phyloP scores from a whole-genome alignment of 2,888 invertebrate species.

The Chloromyia formosa region DNA sequence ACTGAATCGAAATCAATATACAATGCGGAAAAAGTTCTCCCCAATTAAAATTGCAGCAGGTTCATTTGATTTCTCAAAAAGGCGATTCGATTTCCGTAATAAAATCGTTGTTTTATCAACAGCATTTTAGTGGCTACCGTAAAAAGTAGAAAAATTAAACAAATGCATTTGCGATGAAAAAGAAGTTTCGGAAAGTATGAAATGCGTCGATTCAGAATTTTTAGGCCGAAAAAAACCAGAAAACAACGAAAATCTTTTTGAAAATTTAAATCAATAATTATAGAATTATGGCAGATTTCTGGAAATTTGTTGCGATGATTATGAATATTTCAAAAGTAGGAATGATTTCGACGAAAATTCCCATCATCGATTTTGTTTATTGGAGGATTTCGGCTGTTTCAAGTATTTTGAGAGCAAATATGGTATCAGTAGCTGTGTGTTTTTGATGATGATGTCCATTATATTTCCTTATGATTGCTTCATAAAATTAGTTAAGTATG shows the following conservation, averaged over 20 bases:
- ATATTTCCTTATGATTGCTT: too few species aligned
- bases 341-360: conserved; percentile 6
- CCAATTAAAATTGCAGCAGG: conserved; percentile 25
- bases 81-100: conserved; percentile 31
- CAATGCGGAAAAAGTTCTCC: too few species aligned
- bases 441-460: too few species aligned
- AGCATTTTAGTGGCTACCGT: background rate
- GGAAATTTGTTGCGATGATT: too few species aligned
- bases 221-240: background rate
- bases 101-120: conserved; percentile 35
- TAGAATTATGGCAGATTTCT: too few species aligned
- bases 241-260: background rate
- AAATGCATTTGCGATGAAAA: conserved; percentile 6
- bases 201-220: background rate
- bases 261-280: background rate
- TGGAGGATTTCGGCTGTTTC: background rate
- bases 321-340: too few species aligned
- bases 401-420: too few species aligned
- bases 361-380: conserved; percentile 19
- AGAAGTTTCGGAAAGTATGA: background rate
- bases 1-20: background rate
- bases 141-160: conserved; percentile 33
- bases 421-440: too few species aligned
- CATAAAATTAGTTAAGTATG: too few species aligned
- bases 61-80: conserved; percentile 15